Evolutionary conservation across 2,113 vertebrate species (phyloP).

Genomic region (Piliocolobus tephrosceles): DNA sequence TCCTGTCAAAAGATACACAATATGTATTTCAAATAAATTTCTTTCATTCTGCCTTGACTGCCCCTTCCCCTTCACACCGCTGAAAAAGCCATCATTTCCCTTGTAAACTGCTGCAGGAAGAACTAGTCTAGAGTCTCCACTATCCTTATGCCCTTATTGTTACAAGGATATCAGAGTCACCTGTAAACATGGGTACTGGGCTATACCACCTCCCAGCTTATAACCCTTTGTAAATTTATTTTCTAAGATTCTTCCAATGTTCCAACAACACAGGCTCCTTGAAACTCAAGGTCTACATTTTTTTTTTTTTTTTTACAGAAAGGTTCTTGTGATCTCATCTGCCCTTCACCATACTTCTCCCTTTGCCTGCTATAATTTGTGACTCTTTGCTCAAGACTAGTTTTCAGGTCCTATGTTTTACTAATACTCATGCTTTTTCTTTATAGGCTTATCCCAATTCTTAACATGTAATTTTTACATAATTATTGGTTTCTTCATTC

Average conservation of each 20-base stretch:
- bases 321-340: background rate
- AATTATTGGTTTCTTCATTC: background rate
- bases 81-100: background rate
- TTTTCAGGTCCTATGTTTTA: background rate
- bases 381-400: background rate
- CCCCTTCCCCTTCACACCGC: no score
- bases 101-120: background rate
- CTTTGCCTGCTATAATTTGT: background rate
- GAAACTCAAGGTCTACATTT: background rate
- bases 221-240: background rate
- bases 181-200: background rate
- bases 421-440: background rate
- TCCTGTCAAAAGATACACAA: background rate
- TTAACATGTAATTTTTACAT: background rate
- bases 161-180: background rate
- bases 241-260: background rate
- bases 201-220: background rate
- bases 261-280: background rate
- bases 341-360: background rate
- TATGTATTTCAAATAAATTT: background rate
- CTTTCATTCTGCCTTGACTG: background rate
- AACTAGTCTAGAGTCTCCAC: background rate
- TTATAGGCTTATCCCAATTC: background rate
- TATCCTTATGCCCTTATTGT: background rate
- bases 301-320: background rate